Evolutionary conservation across 37 sponge, comb jelly and placozoan species (phyloP).

Genomic region (Haliclona indistincta): DNA sequence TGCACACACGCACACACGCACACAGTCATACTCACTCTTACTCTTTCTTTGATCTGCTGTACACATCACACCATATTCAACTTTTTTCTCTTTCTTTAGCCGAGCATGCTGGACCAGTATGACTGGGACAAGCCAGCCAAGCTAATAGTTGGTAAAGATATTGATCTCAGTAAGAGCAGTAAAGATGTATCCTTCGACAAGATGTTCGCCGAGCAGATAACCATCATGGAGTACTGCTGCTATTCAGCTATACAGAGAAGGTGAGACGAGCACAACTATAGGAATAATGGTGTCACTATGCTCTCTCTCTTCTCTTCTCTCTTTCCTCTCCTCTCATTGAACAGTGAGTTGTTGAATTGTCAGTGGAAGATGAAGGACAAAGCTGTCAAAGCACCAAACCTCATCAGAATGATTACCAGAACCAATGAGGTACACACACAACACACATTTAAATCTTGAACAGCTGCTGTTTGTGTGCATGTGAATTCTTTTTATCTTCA

Average conservation of each 20-base stretch:
- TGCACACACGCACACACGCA: too few relatives aligned
- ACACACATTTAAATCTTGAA: too few relatives aligned
- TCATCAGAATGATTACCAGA: slow-evolving; percentile 59
- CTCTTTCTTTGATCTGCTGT: too few relatives aligned
- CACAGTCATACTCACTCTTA: too few relatives aligned
- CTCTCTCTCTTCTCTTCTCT: neutral
- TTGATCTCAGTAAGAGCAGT: slow-evolving; percentile 47
- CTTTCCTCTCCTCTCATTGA: neutral
- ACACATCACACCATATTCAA: neutral
- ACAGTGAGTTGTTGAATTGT: slow-evolving; percentile 68
- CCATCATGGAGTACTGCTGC: slow-evolving; percentile 73
- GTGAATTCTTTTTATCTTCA: too few relatives aligned
- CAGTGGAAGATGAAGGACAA: slow-evolving; percentile 72
- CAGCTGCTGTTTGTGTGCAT: neutral
- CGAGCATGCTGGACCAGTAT: slow-evolving; percentile 7
- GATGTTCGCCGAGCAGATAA: slow-evolving; percentile 62
- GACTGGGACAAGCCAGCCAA: slow-evolving; percentile 50
- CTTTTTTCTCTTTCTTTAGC: slow-evolving; percentile 12
- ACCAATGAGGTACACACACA: slow-evolving; percentile 59
- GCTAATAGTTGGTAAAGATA: slow-evolving; percentile 20
- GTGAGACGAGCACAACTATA: slow-evolving; percentile 6
- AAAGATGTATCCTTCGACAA: slow-evolving; percentile 20
- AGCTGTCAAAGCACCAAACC: slow-evolving; percentile 56
- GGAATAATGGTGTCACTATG: neutral
- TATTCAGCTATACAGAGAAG: slow-evolving; percentile 58